Evolutionary conservation across 2,797 vertebrate species (phyloP).

Genomic region (Lagodon rhomboides): DNA sequence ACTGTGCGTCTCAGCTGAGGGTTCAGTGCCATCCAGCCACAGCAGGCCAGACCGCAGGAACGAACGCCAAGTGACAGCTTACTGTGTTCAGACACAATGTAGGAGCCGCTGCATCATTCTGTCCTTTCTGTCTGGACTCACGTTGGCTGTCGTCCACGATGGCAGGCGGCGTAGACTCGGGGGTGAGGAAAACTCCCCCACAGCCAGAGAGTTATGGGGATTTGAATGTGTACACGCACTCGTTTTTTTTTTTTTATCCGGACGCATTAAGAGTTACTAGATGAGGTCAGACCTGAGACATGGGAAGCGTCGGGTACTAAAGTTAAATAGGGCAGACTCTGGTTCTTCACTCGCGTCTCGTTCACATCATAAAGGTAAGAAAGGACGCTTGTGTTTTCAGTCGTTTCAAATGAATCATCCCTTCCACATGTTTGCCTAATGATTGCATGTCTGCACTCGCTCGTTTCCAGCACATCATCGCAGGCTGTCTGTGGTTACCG

Average conservation of each 20-base stretch:
- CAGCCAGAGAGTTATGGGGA: background rate
- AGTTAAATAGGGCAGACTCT: constrained; percentile 16
- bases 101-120: constrained; percentile 37
- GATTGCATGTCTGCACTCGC: constrained; percentile 79
- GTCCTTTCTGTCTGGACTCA: constrained; percentile 19
- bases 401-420: constrained; percentile 79
- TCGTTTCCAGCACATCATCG: constrained; percentile 77
- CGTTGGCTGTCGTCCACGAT: constrained; percentile 7
- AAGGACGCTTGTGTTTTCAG: constrained; percentile 61
- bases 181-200: background rate
- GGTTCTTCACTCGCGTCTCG: constrained; percentile 32
- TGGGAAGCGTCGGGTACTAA: constrained; percentile 18
- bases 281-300: constrained; percentile 7
- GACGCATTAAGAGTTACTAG: background rate
- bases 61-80: constrained; percentile 27
- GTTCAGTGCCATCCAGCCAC: constrained; percentile 30
- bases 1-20: background rate
- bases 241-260: background rate
- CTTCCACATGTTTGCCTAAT: constrained; percentile 83
- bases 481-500: constrained; percentile 66
- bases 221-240: background rate
- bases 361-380: constrained; percentile 64
- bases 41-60: constrained; percentile 17
- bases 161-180: background rate
- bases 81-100: constrained; percentile 9